Conservation (phyloP, 2,888 invertebrate species). For the Pomacea canaliculata region DNA sequence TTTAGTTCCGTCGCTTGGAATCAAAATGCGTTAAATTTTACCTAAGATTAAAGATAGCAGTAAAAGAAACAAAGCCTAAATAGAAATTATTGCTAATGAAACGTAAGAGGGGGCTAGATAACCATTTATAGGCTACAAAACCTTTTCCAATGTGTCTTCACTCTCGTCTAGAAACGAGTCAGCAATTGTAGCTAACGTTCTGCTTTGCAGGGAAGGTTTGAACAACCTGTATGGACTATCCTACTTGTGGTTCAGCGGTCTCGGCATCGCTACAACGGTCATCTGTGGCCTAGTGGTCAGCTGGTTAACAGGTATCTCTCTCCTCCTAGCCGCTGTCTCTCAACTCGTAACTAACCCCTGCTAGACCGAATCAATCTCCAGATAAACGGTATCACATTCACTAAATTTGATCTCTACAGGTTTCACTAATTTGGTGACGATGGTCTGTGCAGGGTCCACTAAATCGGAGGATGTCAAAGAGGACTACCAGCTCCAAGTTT, state of each 20-base stretch:
- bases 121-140: no score
- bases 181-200: no score
- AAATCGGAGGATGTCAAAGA: background rate
- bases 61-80: no score
- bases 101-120: no score
- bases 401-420: background rate
- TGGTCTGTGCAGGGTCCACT: background rate
- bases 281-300: slow-evolving; percentile 31
- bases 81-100: no score
- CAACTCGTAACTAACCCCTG: background rate
- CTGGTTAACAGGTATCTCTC: slow-evolving; percentile 16
- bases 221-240: slow-evolving; percentile 50
- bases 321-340: background rate
- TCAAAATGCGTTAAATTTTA: no score
- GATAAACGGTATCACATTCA: background rate
- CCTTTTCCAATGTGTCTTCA: no score
- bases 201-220: slow-evolving; percentile 34
- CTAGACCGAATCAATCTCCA: background rate
- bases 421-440: background rate
- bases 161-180: no score
- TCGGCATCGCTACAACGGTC: slow-evolving; percentile 48
- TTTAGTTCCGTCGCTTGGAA: no score
- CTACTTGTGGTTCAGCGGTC: slow-evolving; percentile 53
- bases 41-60: no score
- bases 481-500: slow-evolving; percentile 10